Evolutionary conservation across 2,797 vertebrate species (phyloP).

Genomic region (Eulemur rubriventer): DNA sequence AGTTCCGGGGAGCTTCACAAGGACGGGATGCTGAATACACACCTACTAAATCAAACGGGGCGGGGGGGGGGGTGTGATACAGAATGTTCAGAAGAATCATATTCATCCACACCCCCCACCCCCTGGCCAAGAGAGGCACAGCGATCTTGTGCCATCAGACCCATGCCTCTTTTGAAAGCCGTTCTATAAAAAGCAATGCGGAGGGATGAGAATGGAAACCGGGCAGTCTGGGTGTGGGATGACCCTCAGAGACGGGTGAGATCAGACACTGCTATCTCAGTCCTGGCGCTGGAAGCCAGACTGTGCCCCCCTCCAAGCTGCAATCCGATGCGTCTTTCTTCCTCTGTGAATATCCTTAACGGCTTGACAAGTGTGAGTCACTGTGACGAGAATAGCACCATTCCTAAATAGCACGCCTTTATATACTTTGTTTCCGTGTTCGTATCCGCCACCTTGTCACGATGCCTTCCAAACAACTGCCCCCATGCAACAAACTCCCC

Average conservation of each 20-base stretch:
- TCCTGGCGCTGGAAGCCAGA: neutral
- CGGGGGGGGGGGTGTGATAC: rapidly evolving
- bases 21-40: neutral
- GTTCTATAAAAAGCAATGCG: neutral
- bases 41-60: neutral
- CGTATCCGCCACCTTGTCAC: neutral
- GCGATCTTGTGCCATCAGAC: neutral
- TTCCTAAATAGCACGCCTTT: constrained; percentile 44
- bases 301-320: neutral
- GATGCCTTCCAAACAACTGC: neutral
- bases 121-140: neutral
- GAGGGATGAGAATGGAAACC: rapidly evolving
- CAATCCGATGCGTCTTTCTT: neutral
- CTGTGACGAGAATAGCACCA: neutral
- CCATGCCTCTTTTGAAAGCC: neutral
- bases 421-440: neutral
- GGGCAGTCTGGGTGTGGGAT: neutral
- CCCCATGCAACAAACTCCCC: neutral
- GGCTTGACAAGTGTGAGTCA: constrained; percentile 37
- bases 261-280: neutral
- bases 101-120: neutral
- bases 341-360: constrained; percentile 12
- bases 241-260: neutral
- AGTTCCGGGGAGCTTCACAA: neutral
- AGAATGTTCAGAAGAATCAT: neutral